phyloP scores from a whole-genome alignment of 1,140 invertebrate species.

The Leucophenga varia region DNA sequence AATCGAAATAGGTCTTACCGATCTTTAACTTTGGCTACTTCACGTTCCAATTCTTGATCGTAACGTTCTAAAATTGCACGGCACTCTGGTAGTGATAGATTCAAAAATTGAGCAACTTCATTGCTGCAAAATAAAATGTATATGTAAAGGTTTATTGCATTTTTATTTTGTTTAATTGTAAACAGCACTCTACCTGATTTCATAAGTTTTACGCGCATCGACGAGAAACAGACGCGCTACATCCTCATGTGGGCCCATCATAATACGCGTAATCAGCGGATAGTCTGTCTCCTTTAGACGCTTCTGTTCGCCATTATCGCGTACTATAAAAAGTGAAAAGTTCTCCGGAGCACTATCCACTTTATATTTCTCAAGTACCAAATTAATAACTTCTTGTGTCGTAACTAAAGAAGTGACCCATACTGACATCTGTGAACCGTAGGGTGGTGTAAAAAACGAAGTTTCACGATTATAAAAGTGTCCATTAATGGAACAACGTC shows the following conservation, averaged over 20 bases:
- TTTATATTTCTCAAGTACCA: constrained; percentile 85
- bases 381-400: constrained; percentile 79
- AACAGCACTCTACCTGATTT: constrained; percentile 63
- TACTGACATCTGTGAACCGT: constrained; percentile 82
- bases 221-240: constrained; percentile 78
- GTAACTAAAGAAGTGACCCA: constrained; percentile 81
- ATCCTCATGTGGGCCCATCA: constrained; percentile 81
- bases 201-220: constrained; percentile 71
- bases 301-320: constrained; percentile 81
- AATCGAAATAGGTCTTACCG: too few relatives aligned
- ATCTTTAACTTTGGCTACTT: constrained; percentile 68
- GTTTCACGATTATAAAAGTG: constrained; percentile 88
- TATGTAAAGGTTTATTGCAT: not conserved
- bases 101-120: constrained; percentile 83
- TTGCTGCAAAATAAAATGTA: constrained; percentile 32
- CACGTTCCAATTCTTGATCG: constrained; percentile 74
- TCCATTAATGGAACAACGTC: constrained; percentile 84
- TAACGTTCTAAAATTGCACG: constrained; percentile 77
- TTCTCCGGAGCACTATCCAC: constrained; percentile 76
- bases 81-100: constrained; percentile 76
- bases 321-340: constrained; percentile 80
- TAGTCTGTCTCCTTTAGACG: constrained; percentile 76
- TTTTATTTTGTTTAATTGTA: not conserved
- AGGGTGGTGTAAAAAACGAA: constrained; percentile 81
- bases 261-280: constrained; percentile 74